phyloP scores from a whole-genome alignment of 64 coral and sea anemone genomes.

The Montipora cactus region DNA sequence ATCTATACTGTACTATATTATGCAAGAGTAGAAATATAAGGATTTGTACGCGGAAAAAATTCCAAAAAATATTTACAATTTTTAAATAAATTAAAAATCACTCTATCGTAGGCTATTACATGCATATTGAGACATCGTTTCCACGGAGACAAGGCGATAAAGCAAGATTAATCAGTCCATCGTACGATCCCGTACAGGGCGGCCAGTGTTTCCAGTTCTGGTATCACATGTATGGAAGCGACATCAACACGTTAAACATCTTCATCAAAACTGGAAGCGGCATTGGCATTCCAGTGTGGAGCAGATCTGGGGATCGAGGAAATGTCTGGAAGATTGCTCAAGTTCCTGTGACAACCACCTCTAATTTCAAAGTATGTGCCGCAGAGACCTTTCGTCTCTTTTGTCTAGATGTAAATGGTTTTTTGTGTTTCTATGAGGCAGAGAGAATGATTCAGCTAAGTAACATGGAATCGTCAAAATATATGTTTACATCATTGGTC shows the following conservation, averaged over 20 bases:
- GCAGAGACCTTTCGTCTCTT: no score
- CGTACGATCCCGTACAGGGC: constrained; percentile 36
- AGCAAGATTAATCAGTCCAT: constrained; percentile 78
- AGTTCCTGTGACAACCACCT: constrained; percentile 59
- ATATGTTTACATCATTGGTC: no score
- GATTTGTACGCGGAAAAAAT: no score
- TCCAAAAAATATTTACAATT: no score
- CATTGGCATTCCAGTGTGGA: constrained; percentile 65
- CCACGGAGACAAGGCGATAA: constrained; percentile 79
- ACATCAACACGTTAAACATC: constrained; percentile 81
- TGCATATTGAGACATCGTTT: constrained; percentile 92
- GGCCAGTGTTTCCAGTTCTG: constrained; percentile 96
- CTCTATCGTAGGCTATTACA: constrained; percentile 77
- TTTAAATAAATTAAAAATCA: no score
- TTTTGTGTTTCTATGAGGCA: no score
- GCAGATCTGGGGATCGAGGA: constrained; percentile 76
- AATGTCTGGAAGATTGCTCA: constrained; percentile 89
- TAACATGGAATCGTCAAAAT: no score
- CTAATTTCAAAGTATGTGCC: constrained; percentile 60
- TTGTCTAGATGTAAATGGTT: no score
- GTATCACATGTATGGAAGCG: constrained; percentile 96
- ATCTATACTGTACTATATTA: no score
- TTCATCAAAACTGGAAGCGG: constrained; percentile 42
- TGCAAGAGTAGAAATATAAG: no score
- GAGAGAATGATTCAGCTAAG: no score